Conservation (phyloP, 2,888 invertebrate genomes). For the Brenthis hecate region DNA sequence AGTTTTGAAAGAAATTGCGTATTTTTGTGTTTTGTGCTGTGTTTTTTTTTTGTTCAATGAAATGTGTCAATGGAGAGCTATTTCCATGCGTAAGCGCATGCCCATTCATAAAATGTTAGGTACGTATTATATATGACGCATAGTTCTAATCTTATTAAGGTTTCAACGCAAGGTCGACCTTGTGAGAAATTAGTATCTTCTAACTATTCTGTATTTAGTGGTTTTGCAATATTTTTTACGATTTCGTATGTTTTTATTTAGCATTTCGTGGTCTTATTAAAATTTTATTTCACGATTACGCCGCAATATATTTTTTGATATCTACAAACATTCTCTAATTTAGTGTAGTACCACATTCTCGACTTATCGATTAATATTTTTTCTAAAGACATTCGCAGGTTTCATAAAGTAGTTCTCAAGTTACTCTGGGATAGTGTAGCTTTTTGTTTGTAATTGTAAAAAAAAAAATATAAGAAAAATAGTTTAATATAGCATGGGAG, state of each 20-base stretch:
- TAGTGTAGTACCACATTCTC: too few species aligned
- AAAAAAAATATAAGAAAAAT: too few species aligned
- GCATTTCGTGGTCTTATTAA: background rate
- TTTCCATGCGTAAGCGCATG: constrained; percentile 59
- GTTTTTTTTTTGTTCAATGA: constrained; percentile 43
- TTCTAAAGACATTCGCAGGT: too few species aligned
- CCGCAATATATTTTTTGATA: background rate
- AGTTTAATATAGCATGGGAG: too few species aligned
- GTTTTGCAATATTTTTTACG: constrained; percentile 1
- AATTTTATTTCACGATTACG: background rate
- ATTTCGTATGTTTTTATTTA: background rate
- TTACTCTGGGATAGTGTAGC: too few species aligned
- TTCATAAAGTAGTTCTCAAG: too few species aligned
- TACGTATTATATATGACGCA: constrained; percentile 47
- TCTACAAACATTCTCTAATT: too few species aligned
- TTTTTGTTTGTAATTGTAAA: too few species aligned
- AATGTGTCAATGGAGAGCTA: constrained; percentile 71
- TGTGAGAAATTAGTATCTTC: constrained; percentile 25
- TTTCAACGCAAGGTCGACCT: constrained; percentile 32
- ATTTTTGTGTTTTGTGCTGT: constrained; percentile 42
- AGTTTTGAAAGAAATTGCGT: background rate
- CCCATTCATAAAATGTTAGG: constrained; percentile 68
- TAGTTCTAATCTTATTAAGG: constrained; percentile 33
- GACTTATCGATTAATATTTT: too few species aligned
- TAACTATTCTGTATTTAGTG: background rate